Evolutionary conservation across 1,140 invertebrate genomes (phyloP), one percentile per base, ranked within the genome.

Genomic region (Protaetia brevitarsis): DNA sequence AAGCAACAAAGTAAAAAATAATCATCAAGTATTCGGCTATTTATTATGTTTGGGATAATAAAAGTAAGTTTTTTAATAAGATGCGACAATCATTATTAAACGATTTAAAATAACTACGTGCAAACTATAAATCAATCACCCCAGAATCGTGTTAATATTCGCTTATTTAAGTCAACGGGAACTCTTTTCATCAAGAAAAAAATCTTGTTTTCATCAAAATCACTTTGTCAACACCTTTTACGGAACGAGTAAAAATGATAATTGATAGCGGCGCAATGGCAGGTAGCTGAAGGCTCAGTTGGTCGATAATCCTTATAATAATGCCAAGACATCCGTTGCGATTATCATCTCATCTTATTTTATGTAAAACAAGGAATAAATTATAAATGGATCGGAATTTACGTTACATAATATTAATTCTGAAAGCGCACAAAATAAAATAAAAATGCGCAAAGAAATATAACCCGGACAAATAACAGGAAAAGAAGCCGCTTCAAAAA

Each of bases 391-490:
- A 23, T 8, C 26, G n/a, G 8, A 51, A 51, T 41, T 41, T 41
- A 41, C 37, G 19, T 51, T 51, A 51, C 16, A 51, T 51, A 51
- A 51, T 51, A 13, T 51, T 51, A 51, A 51, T 51, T 23, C 41
- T 16, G n/a, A 19, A 3, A n/a, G 34, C 34, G 41, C 1, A 10
- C 16, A 23, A 16, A 23, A 21, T 45, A 51, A 23, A 51, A 51
- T 16, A 19, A 19, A 21, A 6, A 23, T 51, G 8, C 5, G 7
- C 3, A 51, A 21, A 23, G 41, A 23, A 2, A 19, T 23, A 51
- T 23, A 23, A 23, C 7, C 11, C 34, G 34, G 16, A 36, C 6
- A 5, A 21, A 51, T 23, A 10, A 19, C 19, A 19, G 26, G 8
- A 7, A 51, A 19, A 19, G 16, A 23, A 10, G 10, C 41, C 41